Percentiles rank a stretch among this genome's conserved stretches.
These are phyloP conservation scores for Prietella phreatophila DNA, from an alignment of 2,113 vertebrate genomes.

Conservation along the genomic window DNA sequence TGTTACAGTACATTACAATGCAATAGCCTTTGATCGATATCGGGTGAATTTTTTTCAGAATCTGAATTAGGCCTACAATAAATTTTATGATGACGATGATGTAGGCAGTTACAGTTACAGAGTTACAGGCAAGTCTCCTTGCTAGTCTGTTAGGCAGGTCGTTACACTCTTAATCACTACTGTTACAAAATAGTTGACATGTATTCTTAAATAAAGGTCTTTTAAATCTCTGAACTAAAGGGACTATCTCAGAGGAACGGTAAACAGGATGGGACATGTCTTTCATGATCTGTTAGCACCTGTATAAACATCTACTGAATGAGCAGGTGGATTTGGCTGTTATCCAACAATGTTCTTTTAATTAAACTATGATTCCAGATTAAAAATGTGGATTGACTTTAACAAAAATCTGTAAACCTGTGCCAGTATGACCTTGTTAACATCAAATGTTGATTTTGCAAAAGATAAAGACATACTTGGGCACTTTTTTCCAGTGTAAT, in stretches of 20 bases:
- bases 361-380: neutral
- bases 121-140: neutral
- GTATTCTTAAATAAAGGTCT: neutral
- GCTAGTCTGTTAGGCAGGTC: neutral
- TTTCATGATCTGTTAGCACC: neutral
- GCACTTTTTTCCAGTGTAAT: neutral
- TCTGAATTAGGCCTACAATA: neutral
- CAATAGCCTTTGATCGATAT: neutral
- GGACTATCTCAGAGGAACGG: neutral
- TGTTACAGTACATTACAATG: neutral
- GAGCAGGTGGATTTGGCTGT: neutral
- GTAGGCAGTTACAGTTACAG: neutral
- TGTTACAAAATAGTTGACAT: neutral
- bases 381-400: neutral
- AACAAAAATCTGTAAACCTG: neutral
- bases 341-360: neutral
- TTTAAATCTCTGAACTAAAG: neutral
- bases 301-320: neutral
- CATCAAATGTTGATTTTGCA: neutral
- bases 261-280: neutral
- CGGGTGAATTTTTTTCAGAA: neutral
- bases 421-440: neutral
- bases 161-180: neutral
- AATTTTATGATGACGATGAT: neutral
- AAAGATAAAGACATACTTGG: neutral